These are phyloP conservation scores for Carcinoscorpius rotundicauda DNA, from an alignment of 1,140 invertebrate genomes.

Conservation along the genomic window DNA sequence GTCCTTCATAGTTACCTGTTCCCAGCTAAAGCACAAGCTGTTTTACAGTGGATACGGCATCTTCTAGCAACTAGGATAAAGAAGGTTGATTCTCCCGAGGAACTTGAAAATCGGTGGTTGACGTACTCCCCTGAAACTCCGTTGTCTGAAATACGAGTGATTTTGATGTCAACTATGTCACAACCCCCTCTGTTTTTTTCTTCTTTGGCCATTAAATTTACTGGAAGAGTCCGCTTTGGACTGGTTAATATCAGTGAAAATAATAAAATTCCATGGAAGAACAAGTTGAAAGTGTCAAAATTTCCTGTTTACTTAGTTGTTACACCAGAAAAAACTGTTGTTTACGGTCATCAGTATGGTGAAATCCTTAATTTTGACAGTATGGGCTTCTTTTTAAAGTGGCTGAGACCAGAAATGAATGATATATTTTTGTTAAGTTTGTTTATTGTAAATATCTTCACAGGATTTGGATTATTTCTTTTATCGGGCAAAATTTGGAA, in stretches of 20 bases:
- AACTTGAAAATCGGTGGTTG: constrained; percentile 30
- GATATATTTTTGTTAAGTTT: constrained; percentile 40
- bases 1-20: constrained; percentile 33
- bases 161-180: constrained; percentile 34
- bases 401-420: constrained; percentile 40
- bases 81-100: constrained; percentile 26
- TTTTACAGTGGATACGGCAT: constrained; percentile 38
- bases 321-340: constrained; percentile 34
- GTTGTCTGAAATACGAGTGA: constrained; percentile 32
- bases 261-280: constrained; percentile 21
- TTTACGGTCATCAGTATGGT: constrained; percentile 33
- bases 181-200: constrained; percentile 40
- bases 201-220: constrained; percentile 42
- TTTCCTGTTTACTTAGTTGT: constrained; percentile 34
- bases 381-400: constrained; percentile 37
- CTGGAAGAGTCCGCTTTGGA: constrained; percentile 40
- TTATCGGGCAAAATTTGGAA: constrained; percentile 30
- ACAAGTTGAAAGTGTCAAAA: constrained; percentile 20
- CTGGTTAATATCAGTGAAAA: constrained; percentile 29
- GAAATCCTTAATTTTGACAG: constrained; percentile 36
- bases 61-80: constrained; percentile 36
- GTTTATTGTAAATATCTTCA: constrained; percentile 35
- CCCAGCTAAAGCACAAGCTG: constrained; percentile 27
- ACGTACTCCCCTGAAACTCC: constrained; percentile 20
- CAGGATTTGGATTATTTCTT: constrained; percentile 35